Conservation (phyloP, 2,888 invertebrate genomes). For the Amblyjoppa proteus region DNA sequence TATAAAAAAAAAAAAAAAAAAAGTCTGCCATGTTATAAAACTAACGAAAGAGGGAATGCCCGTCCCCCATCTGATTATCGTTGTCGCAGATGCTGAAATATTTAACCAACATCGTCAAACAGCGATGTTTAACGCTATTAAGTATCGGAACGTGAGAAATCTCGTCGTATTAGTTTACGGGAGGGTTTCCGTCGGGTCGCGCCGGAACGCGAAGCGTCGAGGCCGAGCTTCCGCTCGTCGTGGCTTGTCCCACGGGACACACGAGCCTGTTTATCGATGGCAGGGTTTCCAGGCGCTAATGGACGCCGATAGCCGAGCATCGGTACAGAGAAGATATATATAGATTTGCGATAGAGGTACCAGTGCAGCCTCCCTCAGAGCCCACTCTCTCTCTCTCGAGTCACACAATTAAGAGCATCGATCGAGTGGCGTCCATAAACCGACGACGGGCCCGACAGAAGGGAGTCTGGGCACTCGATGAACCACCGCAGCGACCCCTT, state of each 20-base stretch:
- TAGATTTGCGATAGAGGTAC: neutral
- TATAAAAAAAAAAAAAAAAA: no score
- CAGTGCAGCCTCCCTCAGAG: slow-evolving; percentile 7
- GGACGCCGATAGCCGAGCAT: slow-evolving; percentile 42
- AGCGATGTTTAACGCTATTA: neutral
- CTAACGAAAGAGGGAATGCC: no score
- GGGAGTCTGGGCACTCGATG: slow-evolving; percentile 46
- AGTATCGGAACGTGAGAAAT: neutral
- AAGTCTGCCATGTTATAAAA: no score
- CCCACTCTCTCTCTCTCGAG: slow-evolving; percentile 28
- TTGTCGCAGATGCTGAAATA: neutral
- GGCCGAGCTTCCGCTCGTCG: neutral
- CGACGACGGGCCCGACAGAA: slow-evolving; percentile 23
- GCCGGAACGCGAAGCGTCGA: neutral
- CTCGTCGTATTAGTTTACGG: neutral
- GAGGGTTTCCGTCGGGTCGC: no score
- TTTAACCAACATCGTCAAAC: neutral
- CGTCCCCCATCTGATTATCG: no score
- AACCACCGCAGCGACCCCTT: slow-evolving; percentile 22
- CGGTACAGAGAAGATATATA: slow-evolving; percentile 8
- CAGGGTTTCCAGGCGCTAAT: slow-evolving; percentile 40
- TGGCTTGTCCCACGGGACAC: neutral
- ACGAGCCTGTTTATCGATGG: slow-evolving; percentile 47
- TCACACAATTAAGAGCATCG: slow-evolving; percentile 72
- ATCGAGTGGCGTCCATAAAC: slow-evolving; percentile 65